phyloP scores from a whole-genome alignment of 2,888 invertebrate species.

The Diarsia mendica region DNA sequence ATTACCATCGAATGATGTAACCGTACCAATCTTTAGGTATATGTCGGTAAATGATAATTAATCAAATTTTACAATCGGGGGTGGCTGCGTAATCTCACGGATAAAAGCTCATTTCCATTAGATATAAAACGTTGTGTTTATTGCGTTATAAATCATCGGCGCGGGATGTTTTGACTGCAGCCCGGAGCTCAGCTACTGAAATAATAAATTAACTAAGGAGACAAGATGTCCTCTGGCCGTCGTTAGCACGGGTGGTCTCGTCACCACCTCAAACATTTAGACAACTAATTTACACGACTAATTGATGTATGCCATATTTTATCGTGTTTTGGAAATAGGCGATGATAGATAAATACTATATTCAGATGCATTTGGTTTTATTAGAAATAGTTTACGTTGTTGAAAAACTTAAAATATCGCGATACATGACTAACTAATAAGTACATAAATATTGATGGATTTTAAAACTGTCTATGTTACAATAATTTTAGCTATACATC shows the following conservation, averaged over 20 bases:
- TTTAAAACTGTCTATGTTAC: not conserved
- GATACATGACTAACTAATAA: not conserved
- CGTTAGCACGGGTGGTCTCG: constrained; percentile 86
- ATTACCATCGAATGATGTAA: constrained; percentile 27
- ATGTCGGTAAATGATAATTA: constrained; percentile 69
- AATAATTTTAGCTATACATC: not conserved
- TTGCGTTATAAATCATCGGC: constrained; percentile 87
- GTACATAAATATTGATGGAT: not conserved
- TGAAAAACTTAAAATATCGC: not conserved
- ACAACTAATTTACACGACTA: constrained; percentile 76
- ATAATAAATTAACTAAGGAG: constrained; percentile 88
- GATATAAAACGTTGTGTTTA: constrained; percentile 88
- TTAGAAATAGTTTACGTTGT: not conserved
- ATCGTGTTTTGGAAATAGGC: constrained; percentile 41
- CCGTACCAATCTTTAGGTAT: constrained; percentile 31
- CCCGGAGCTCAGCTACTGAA: constrained; percentile 83
- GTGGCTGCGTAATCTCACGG: constrained; percentile 83
- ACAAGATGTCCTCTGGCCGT: constrained; percentile 82
- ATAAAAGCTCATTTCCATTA: constrained; percentile 88
- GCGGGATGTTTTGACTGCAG: constrained; percentile 88
- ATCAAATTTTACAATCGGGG: constrained; percentile 79
- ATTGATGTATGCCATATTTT: constrained; percentile 65
- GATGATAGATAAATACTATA: constrained; percentile 53
- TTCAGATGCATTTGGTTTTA: constrained; percentile 21
- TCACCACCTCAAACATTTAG: constrained; percentile 69